These are phyloP conservation scores for Platichthys flesus DNA, from an alignment of 2,113 vertebrate genomes.

Conservation along the genomic window DNA sequence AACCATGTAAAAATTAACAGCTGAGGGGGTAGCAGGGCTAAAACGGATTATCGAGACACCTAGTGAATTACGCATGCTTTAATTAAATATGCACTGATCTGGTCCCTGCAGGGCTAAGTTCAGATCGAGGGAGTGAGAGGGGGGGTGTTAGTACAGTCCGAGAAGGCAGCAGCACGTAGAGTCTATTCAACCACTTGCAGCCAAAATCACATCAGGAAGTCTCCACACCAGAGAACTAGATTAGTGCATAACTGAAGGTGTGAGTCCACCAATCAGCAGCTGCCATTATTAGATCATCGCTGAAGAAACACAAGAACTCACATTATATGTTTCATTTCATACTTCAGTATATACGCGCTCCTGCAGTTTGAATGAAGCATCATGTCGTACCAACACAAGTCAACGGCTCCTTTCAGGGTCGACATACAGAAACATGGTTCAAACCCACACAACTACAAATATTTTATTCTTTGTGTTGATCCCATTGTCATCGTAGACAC, in stretches of 20 bases:
- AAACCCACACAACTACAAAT: too few relatives aligned
- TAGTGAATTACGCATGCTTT: constrained; percentile 55
- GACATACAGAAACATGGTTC: too few relatives aligned
- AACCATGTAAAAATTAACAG: constrained; percentile 54
- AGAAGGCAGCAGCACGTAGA: constrained; percentile 30
- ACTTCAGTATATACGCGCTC: background rate
- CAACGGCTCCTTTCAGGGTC: too few relatives aligned
- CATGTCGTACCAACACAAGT: too few relatives aligned
- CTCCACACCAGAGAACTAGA: background rate
- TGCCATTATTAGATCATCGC: too few relatives aligned
- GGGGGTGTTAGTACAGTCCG: constrained; percentile 14
- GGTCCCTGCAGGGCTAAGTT: constrained; percentile 42
- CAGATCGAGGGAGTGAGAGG: constrained; percentile 19
- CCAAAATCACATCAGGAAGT: constrained; percentile 8
- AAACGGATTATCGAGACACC: constrained; percentile 60
- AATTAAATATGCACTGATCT: constrained; percentile 68
- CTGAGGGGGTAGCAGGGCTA: constrained; percentile 49
- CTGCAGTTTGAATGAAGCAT: too few relatives aligned
- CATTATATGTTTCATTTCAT: too few relatives aligned
- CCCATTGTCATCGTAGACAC: too few relatives aligned
- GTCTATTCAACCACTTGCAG: constrained; percentile 31
- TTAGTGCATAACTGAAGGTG: too few relatives aligned
- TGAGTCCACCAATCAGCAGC: too few relatives aligned
- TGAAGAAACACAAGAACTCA: too few relatives aligned
- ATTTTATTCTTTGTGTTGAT: too few relatives aligned